Percentiles rank a stretch among this genome's conserved stretches.
Conservation (phyloP, 2,888 invertebrate genomes). For the Hylaea fasciaria region DNA sequence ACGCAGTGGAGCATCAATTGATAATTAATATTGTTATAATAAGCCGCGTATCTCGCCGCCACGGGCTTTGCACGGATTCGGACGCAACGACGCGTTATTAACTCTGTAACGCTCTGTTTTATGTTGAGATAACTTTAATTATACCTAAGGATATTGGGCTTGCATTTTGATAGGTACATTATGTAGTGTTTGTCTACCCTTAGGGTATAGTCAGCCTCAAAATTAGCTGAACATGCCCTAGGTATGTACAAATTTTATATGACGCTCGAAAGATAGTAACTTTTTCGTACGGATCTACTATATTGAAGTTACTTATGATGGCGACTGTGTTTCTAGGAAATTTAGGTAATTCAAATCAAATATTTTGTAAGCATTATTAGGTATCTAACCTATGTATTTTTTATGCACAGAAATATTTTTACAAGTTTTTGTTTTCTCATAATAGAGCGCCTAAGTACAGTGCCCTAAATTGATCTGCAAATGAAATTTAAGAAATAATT, state of each 20-base stretch:
- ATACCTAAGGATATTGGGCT: conserved; percentile 9
- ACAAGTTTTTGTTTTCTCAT: neutral
- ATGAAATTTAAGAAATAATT: conserved; percentile 20
- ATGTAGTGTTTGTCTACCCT: neutral
- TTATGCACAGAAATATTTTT: neutral
- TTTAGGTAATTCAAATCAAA: too few species aligned
- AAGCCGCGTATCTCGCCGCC: conserved; percentile 41
- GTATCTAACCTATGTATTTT: too few species aligned
- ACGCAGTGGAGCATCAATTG: conserved; percentile 40
- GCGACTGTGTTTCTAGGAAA: too few species aligned
- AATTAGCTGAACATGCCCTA: too few species aligned
- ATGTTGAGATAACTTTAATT: conserved; percentile 26
- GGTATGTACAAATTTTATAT: neutral
- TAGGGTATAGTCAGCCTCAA: neutral
- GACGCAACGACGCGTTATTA: conserved; percentile 21
- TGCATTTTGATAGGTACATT: conserved; percentile 2
- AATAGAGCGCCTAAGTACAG: neutral
- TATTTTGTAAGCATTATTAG: too few species aligned
- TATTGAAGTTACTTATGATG: too few species aligned
- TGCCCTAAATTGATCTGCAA: conserved; percentile 2
- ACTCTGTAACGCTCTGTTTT: conserved; percentile 23
- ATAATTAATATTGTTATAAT: conserved; percentile 49
- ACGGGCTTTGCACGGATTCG: conserved; percentile 19
- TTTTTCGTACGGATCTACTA: too few species aligned
- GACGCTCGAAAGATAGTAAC: neutral